Evolutionary conservation across 2,888 invertebrate genomes (phyloP).

Genomic region (Dryocosmus kuriphilus): DNA sequence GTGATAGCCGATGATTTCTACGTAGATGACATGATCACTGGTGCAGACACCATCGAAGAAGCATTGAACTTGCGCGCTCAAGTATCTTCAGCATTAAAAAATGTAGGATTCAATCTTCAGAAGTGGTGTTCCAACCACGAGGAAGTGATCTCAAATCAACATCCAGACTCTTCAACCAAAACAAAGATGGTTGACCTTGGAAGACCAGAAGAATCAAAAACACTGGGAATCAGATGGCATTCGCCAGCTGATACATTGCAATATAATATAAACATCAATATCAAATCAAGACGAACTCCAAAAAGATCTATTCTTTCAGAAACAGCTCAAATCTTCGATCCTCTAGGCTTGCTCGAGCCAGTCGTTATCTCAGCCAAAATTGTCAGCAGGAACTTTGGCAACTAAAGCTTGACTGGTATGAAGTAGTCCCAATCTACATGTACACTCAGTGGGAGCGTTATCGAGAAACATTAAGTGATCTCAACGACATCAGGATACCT

Average conservation of each 20-base stretch:
- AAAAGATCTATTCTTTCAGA: conserved; percentile 47
- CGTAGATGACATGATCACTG: not conserved
- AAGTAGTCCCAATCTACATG: conserved; percentile 34
- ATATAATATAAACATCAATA: not conserved
- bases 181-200: not conserved
- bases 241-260: not conserved
- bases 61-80: not conserved
- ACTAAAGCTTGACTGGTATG: conserved; percentile 30
- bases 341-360: conserved; percentile 54
- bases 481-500: conserved; percentile 50
- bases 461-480: conserved; percentile 32
- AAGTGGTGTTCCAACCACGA: conserved; percentile 23
- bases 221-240: conserved; percentile 13
- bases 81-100: not conserved
- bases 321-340: conserved; percentile 40
- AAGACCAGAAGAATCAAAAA: not conserved
- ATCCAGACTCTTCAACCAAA: not conserved
- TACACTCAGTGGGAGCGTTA: conserved; percentile 46
- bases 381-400: conserved; percentile 42
- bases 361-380: conserved; percentile 57
- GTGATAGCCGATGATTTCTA: not conserved
- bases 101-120: conserved; percentile 11
- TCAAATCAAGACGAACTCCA: not conserved
- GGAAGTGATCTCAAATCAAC: not conserved
- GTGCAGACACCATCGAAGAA: not conserved